These are phyloP conservation scores for Hydrolagus colliei DNA, from an alignment of 2,797 vertebrate species.

Conservation along the genomic window DNA sequence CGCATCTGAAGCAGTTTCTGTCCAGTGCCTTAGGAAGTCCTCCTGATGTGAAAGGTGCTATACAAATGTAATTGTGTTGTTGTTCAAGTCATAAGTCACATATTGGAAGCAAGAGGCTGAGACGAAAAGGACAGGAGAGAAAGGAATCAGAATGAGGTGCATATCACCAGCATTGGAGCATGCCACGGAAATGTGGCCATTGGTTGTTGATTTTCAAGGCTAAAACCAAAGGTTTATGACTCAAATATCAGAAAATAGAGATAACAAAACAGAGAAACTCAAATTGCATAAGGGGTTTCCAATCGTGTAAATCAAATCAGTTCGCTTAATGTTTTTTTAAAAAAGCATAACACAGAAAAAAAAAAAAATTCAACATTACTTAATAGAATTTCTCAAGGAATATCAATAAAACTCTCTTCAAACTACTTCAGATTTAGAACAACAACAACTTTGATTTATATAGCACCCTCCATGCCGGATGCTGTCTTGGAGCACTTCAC, in stretches of 20 bases:
- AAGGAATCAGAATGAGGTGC: neutral
- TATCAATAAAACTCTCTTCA: too few species aligned
- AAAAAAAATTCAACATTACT: neutral
- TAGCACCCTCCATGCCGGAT: too few species aligned
- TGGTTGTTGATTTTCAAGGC: too few species aligned
- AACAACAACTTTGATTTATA: too few species aligned
- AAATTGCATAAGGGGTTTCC: too few species aligned
- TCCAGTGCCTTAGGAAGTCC: too few species aligned
- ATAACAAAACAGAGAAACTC: neutral
- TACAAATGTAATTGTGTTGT: too few species aligned
- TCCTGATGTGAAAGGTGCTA: too few species aligned
- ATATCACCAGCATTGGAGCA: neutral
- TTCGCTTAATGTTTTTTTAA: neutral
- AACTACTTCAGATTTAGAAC: too few species aligned
- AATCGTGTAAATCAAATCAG: neutral
- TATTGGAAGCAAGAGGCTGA: neutral
- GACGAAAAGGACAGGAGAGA: neutral
- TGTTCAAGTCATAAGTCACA: neutral
- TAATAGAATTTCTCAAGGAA: too few species aligned
- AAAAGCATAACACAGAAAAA: neutral
- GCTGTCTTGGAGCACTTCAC: too few species aligned
- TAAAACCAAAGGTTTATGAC: neutral
- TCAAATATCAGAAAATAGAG: slow-evolving; percentile 3
- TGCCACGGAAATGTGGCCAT: neutral
- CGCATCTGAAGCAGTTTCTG: too few species aligned